phyloP scores from a whole-genome alignment of 1,140 invertebrate species.

The Cephus cinctus region DNA sequence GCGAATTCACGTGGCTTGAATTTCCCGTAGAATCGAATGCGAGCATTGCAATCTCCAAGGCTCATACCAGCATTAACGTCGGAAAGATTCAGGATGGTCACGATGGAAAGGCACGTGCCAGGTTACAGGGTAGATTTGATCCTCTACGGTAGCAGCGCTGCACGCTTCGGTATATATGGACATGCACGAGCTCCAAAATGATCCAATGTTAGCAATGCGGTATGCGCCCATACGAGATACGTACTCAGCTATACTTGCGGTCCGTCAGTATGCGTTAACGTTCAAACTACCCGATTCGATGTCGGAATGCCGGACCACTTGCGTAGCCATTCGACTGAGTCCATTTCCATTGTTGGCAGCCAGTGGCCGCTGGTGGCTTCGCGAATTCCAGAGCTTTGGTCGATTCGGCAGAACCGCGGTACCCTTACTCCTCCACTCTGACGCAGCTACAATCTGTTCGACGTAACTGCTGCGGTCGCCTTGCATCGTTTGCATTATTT shows the following conservation, averaged over 20 bases:
- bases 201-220: conserved; percentile 27
- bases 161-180: no score
- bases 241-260: conserved; percentile 30
- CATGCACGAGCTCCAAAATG: no score
- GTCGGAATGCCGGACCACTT: conserved; percentile 30
- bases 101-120: no score
- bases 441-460: no score
- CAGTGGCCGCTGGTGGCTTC: conserved; percentile 18
- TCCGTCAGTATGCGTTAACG: conserved; percentile 24
- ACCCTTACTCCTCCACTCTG: conserved; percentile 16
- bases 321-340: conserved; percentile 28
- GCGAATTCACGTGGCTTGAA: no score
- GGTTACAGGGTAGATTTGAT: no score
- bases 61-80: no score
- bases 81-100: no score
- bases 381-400: conserved; percentile 26
- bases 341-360: conserved; percentile 35
- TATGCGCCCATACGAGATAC: conserved; percentile 25
- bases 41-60: no score
- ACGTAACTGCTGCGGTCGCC: no score
- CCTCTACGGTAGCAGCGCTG: no score
- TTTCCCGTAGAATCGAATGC: no score
- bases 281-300: conserved; percentile 27
- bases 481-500: conserved; percentile 29
- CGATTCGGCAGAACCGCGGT: conserved; percentile 19